Conservation (phyloP, 2,888 invertebrate species). For the Elegia similella region DNA sequence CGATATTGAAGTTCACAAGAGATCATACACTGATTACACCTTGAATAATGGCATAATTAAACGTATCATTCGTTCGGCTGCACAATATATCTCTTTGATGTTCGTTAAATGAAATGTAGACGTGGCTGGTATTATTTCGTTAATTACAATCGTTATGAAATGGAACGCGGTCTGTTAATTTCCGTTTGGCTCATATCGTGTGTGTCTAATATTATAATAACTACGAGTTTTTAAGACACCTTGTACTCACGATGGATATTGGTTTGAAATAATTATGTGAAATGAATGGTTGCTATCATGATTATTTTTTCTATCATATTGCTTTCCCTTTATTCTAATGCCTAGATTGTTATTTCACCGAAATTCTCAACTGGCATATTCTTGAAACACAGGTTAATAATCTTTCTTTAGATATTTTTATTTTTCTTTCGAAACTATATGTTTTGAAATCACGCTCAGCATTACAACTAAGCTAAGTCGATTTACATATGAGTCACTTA, state of each 20-base stretch:
- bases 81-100: constrained; percentile 65
- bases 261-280: background rate
- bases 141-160: constrained; percentile 67
- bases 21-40: constrained; percentile 15
- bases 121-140: constrained; percentile 58
- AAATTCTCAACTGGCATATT: no score
- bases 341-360: no score
- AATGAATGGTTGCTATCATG: no score
- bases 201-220: constrained; percentile 18
- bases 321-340: no score
- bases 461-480: no score
- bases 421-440: no score
- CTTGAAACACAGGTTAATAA: no score
- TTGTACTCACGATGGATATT: no score
- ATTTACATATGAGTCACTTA: no score
- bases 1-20: constrained; percentile 2
- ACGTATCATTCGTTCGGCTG: constrained; percentile 57
- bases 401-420: no score
- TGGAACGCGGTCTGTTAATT: constrained; percentile 60
- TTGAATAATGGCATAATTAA: constrained; percentile 52
- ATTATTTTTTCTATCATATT: no score
- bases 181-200: constrained; percentile 41
- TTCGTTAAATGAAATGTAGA: constrained; percentile 59
- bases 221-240: constrained; percentile 1
- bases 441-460: no score